These are phyloP conservation scores for Reinhardtius hippoglossoides DNA, from an alignment of 2,113 vertebrate genomes.

Conservation along the genomic window DNA sequence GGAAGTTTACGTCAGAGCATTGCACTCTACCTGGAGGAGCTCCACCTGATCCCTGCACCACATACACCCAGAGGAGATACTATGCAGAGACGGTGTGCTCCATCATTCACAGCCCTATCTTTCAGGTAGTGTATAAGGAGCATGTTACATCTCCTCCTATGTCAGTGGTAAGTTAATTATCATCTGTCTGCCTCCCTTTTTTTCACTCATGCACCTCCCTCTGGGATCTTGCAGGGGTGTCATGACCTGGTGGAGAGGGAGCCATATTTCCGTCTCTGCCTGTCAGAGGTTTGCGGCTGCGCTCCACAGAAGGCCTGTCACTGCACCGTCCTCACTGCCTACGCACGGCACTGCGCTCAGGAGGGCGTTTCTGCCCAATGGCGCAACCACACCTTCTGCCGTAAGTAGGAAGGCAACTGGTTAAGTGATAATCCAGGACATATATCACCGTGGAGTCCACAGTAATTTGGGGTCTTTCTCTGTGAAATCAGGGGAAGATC, in stretches of 20 bases:
- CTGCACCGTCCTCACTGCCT: slow-evolving; percentile 86
- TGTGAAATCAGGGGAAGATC: no score
- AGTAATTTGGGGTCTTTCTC: neutral
- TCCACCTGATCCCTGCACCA: slow-evolving; percentile 77
- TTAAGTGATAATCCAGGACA: no score
- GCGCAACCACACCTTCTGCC: slow-evolving; percentile 88
- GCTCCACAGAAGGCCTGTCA: slow-evolving; percentile 72
- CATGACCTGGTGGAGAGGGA: slow-evolving; percentile 87
- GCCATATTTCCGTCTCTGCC: slow-evolving; percentile 82
- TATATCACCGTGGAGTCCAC: neutral
- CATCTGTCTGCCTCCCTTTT: neutral
- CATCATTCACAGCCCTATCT: slow-evolving; percentile 77
- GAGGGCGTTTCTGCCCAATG: slow-evolving; percentile 81
- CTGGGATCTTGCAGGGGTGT: slow-evolving; percentile 79
- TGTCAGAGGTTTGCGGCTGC: slow-evolving; percentile 85
- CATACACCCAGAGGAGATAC: slow-evolving; percentile 78
- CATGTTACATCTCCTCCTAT: neutral
- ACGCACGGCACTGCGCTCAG: slow-evolving; percentile 84
- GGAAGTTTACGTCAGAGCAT: slow-evolving; percentile 80
- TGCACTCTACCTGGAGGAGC: slow-evolving; percentile 66
- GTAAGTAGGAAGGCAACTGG: slow-evolving; percentile 66
- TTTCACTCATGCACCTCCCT: neutral
- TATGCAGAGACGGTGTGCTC: slow-evolving; percentile 84
- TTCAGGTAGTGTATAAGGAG: slow-evolving; percentile 82
- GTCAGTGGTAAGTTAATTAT: neutral